Conservation (phyloP, 2,797 vertebrate genomes). For the Sebastes kiyomatsui region DNA sequence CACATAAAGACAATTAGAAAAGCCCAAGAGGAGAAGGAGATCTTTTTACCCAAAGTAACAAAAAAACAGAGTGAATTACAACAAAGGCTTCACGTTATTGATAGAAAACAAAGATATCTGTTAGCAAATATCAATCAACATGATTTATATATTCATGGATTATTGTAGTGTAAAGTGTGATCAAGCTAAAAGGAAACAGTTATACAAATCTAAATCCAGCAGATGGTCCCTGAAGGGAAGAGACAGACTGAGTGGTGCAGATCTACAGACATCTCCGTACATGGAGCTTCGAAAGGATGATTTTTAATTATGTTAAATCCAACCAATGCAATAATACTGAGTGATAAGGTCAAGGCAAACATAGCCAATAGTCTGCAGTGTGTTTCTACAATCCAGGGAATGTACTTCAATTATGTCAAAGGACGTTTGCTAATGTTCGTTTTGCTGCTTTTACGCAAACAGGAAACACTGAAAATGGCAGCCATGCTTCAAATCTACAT, state of each 20-base stretch:
- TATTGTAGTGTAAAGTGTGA: neutral
- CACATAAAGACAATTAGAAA: neutral
- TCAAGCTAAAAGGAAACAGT: neutral
- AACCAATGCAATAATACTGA: neutral
- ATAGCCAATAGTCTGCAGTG: neutral
- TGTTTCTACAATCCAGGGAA: neutral
- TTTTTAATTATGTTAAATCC: neutral
- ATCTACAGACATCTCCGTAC: neutral
- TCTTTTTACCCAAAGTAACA: neutral
- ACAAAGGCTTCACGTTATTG: neutral
- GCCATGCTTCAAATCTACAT: neutral
- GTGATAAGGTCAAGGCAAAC: neutral
- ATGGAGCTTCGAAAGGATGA: neutral
- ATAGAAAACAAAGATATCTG: neutral
- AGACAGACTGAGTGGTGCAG: neutral
- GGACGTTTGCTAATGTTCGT: neutral
- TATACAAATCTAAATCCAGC: neutral
- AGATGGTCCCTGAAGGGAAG: conserved; percentile 1
- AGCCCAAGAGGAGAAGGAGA: neutral
- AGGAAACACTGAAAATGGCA: neutral
- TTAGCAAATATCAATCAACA: neutral
- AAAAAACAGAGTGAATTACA: neutral
- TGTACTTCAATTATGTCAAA: neutral
- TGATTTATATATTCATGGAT: neutral
- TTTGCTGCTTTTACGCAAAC: neutral